Base-by-base conservation (phyloP, 2,888 invertebrate genomes). In the Pterostichus niger region DNA sequence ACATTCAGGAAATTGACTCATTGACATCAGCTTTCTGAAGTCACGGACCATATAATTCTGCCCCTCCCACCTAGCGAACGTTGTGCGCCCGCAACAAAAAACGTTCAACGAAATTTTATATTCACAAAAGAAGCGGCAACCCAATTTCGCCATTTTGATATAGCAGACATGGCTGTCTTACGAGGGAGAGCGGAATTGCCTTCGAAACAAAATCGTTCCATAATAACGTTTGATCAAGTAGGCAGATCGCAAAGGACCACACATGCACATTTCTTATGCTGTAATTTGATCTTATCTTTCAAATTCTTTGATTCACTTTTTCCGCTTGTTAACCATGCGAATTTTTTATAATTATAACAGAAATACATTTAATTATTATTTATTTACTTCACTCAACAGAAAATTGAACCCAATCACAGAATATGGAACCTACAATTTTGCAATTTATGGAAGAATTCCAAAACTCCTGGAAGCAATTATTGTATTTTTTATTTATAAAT, bases 1-100 rank as follows among this genome's bases (percentile, higher is more conserved):
- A 83, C 83, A 77, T 83, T 64, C 76, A 76, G 83, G 83, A 83
- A 83, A 83, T 83, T 83, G 83, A 83, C 83, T 83, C 83, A 83
- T 83, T 83, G 83, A 82, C 82, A 82, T 82, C 82, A 75, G 52
- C 75, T 82, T 82, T 82, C 75, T 82, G 82, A 82, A 82, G 82
- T 82, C 82, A 82, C 75, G 82, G 82, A 82, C 82, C 75, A 82
- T 82, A 82, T 82, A 82, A 82, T 82, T 82, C 59, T 33, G 40
- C 46, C 61, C 64, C 64, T 52, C 24, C 68, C 68, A n/a, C 54
- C 5, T 11, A 7, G 9, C 13, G 77, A 11, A 40, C 77, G 56
- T 56, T 46, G 24, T n/a, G 54, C 71, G 24, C 61, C 59, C 52
- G 46, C 44, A 75, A 73, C 56, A 82, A 82, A 82, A 80, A 82